Percentiles rank a stretch among this genome's conserved stretches.
Conservation (phyloP, 2,888 invertebrate genomes). For the Urechis unicinctus region DNA sequence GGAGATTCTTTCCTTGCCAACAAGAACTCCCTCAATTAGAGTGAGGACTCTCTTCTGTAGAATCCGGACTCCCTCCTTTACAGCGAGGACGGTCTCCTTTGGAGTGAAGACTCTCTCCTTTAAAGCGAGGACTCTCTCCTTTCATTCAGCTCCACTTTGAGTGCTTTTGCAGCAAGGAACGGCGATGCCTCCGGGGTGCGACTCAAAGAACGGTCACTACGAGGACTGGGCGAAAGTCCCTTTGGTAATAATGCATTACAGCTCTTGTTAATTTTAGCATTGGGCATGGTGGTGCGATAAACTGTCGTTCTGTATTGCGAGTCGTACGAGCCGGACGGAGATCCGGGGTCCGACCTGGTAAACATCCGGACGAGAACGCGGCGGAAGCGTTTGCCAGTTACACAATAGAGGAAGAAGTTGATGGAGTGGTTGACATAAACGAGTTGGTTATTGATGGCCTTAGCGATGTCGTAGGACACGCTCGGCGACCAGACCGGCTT, state of each 20-base stretch:
- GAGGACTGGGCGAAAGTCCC: background rate
- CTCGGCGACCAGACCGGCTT: slow-evolving; percentile 21
- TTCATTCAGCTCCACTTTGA: background rate
- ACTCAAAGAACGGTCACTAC: background rate
- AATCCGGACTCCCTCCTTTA: too few species aligned
- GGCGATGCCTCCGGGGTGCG: background rate
- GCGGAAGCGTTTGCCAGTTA: slow-evolving; percentile 21
- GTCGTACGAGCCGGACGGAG: background rate
- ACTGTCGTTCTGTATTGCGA: background rate
- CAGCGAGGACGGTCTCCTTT: too few species aligned
- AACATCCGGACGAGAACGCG: slow-evolving; percentile 7
- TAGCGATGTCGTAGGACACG: slow-evolving; percentile 15
- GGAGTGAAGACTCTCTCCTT: too few species aligned
- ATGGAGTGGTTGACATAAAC: slow-evolving; percentile 21
- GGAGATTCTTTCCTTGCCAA: too few species aligned
- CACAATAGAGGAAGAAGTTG: slow-evolving; percentile 23
- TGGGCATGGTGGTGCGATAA: background rate
- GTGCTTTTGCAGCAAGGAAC: background rate
- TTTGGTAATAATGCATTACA: background rate
- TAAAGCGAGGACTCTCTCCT: background rate
- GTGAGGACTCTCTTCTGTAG: too few species aligned
- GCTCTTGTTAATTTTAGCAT: background rate
- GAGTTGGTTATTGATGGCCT: slow-evolving; percentile 20
- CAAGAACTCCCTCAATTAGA: too few species aligned
- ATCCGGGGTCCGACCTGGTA: background rate